Percentiles rank a stretch among this genome's conserved stretches.
Conservation (phyloP, 2,888 invertebrate genomes). For the Coelopa pilipes region DNA sequence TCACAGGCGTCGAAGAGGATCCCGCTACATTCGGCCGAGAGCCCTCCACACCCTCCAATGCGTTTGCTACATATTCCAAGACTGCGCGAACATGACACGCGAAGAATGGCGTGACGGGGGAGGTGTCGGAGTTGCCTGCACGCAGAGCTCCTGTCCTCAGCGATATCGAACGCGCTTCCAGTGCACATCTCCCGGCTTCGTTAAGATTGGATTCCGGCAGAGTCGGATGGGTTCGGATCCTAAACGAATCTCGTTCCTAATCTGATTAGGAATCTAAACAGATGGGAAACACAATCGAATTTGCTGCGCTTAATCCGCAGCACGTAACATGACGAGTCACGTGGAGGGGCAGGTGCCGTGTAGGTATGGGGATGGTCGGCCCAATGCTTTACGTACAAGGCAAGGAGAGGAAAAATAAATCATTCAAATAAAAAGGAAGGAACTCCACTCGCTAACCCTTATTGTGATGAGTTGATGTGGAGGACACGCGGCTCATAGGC, state of each 20-base stretch:
- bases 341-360: not conserved
- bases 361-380: not conserved
- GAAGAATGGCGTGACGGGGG: slow-evolving; percentile 39
- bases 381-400: too few relatives aligned
- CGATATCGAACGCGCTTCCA: slow-evolving; percentile 7
- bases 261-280: slow-evolving; percentile 28
- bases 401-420: slow-evolving; percentile 3
- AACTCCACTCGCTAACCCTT: slow-evolving; percentile 10
- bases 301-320: slow-evolving; percentile 27
- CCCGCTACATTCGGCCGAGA: too few relatives aligned
- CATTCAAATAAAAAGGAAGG: slow-evolving; percentile 19
- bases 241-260: slow-evolving; percentile 27
- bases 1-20: too few relatives aligned
- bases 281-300: slow-evolving; percentile 26
- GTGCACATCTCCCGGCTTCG: not conserved
- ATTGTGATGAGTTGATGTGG: slow-evolving; percentile 33
- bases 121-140: slow-evolving; percentile 42
- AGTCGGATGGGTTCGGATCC: not conserved
- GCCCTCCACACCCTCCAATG: too few relatives aligned
- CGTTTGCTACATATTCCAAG: too few relatives aligned
- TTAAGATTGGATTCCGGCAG: too few relatives aligned
- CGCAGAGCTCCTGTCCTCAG: slow-evolving; percentile 31
- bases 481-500: slow-evolving; percentile 45
- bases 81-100: too few relatives aligned
- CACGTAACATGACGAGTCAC: slow-evolving; percentile 18